A percentile compares a stretch with the other conserved stretches of the same genome.
These are phyloP conservation scores for Biston stratarius DNA, from an alignment of 2,888 invertebrate species.

Conservation along the genomic window DNA sequence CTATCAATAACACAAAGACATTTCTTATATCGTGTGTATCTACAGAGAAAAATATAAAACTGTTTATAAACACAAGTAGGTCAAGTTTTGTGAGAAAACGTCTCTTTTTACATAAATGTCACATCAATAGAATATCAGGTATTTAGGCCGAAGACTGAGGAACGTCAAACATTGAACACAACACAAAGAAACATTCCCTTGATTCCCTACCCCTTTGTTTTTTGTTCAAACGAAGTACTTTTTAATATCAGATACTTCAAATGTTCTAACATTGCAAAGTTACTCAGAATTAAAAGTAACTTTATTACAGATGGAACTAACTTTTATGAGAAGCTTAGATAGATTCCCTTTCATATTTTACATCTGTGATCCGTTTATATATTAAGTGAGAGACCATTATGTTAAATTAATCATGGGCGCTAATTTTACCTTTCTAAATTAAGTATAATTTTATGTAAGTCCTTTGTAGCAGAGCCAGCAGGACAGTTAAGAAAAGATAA, in stretches of 20 bases:
- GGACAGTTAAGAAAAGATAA: not conserved
- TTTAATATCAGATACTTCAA: constrained; percentile 15
- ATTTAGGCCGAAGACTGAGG: constrained; percentile 20
- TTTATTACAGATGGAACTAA: constrained; percentile 23
- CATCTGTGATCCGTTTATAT: constrained; percentile 30
- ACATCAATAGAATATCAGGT: constrained; percentile 27
- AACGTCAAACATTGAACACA: constrained; percentile 31
- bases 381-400: constrained; percentile 27
- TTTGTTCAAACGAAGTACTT: constrained; percentile 12
- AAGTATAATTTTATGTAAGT: constrained; percentile 1
- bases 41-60: not conserved
- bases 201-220: constrained; percentile 18
- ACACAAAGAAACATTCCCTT: constrained; percentile 29
- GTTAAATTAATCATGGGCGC: constrained; percentile 21
- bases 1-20: not conserved
- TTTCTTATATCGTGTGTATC: not conserved
- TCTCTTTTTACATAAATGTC: constrained; percentile 7
- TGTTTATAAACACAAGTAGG: not conserved
- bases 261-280: constrained; percentile 19
- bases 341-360: constrained; percentile 26
- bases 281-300: constrained; percentile 9
- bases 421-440: constrained; percentile 10
- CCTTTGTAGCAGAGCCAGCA: not conserved
- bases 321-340: constrained; percentile 27
- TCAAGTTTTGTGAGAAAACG: not conserved